Evolutionary conservation across 2,797 vertebrate genomes (phyloP).

Genomic region (Pangasius sanitwongsei): DNA sequence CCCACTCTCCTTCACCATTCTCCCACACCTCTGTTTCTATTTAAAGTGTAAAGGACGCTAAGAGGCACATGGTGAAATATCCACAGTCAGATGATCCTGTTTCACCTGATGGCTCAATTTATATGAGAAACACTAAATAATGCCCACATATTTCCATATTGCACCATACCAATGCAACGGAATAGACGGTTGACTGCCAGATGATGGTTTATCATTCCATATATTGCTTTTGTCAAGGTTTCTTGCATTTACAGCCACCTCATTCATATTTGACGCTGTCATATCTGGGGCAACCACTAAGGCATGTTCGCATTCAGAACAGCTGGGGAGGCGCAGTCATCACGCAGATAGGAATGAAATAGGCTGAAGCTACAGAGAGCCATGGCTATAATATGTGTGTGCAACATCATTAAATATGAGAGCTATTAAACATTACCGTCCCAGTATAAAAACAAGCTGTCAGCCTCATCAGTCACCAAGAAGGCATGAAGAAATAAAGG

Average conservation of each 20-base stretch:
- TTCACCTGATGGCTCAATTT: conserved; percentile 29
- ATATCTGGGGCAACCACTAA: conserved; percentile 33
- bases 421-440: conserved; percentile 66
- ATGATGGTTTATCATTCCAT: conserved; percentile 25
- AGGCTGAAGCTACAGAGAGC: conserved; percentile 7
- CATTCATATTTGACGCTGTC: conserved; percentile 39
- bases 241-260: conserved; percentile 28
- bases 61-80: conserved; percentile 53
- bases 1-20: conserved; percentile 23
- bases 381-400: conserved; percentile 46
- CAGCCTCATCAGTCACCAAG: conserved; percentile 61
- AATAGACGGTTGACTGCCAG: conserved; percentile 17
- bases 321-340: conserved; percentile 42
- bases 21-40: conserved; percentile 21
- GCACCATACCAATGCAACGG: not conserved
- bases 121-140: conserved; percentile 38
- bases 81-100: conserved; percentile 1
- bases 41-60: conserved; percentile 59
- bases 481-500: conserved; percentile 44
- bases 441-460: conserved; percentile 61
- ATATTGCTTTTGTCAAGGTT: conserved; percentile 54
- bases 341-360: conserved; percentile 50
- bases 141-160: conserved; percentile 10
- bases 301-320: not conserved
- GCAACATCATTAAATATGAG: conserved; percentile 64